Percentiles rank a stretch among this genome's conserved stretches.
phyloP scores from a whole-genome alignment of 1,140 invertebrate genomes.

The Amyelois transitella region DNA sequence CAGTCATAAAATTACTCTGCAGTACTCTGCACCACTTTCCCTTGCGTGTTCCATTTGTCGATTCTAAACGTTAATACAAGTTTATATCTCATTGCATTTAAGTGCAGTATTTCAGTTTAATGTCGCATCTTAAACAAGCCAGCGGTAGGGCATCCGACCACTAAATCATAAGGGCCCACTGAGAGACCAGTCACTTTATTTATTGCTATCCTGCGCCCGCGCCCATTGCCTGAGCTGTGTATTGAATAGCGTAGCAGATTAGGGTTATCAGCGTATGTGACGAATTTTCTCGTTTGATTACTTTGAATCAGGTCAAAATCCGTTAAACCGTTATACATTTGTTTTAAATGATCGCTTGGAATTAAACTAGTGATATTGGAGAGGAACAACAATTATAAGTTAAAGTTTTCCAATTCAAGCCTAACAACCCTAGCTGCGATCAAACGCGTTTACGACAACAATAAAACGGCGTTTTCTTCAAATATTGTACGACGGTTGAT shows the following conservation, averaged over 20 bases:
- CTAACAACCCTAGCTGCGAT: slow-evolving; percentile 18
- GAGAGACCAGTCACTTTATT: slow-evolving; percentile 28
- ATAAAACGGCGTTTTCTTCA: slow-evolving; percentile 24
- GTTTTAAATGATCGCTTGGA: no score
- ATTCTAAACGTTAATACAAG: background rate
- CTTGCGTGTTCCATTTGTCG: background rate
- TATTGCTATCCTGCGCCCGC: slow-evolving; percentile 50
- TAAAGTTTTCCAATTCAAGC: background rate
- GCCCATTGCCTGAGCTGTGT: slow-evolving; percentile 30
- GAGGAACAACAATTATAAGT: no score
- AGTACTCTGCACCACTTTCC: background rate
- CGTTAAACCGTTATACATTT: no score
- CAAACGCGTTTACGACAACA: slow-evolving; percentile 45
- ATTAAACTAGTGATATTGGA: no score
- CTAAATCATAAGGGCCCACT: slow-evolving; percentile 43
- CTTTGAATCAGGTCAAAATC: no score
- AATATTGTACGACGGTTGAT: slow-evolving; percentile 13
- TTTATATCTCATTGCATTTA: background rate
- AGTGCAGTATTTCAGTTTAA: slow-evolving; percentile 1
- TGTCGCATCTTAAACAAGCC: slow-evolving; percentile 22
- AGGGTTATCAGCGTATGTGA: background rate
- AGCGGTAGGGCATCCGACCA: slow-evolving; percentile 22
- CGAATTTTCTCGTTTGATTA: no score
- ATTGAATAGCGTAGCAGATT: background rate
- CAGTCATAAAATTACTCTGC: background rate